phyloP scores from a whole-genome alignment of 2,113 vertebrate genomes.

The Oophaga pumilio region DNA sequence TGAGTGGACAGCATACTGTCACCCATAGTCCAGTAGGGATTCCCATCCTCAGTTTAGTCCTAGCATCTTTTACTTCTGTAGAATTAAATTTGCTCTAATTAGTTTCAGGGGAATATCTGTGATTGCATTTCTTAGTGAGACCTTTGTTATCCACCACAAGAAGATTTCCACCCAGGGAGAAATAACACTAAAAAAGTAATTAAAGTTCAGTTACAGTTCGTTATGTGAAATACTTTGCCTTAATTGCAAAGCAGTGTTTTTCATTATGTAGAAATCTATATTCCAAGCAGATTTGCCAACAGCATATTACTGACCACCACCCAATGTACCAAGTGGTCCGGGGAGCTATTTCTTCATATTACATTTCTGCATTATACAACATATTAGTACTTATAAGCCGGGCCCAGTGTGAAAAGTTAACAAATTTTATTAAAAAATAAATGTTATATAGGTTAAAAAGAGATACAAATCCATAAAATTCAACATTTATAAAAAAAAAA shows the following conservation, averaged over 20 bases:
- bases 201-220: constrained; percentile 53
- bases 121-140: constrained; percentile 47
- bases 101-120: constrained; percentile 47
- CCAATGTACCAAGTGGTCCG: background rate
- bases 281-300: constrained; percentile 13
- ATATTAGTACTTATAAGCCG: background rate
- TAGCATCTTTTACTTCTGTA: background rate
- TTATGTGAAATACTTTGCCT: constrained; percentile 48
- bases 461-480: background rate
- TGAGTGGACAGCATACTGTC: background rate
- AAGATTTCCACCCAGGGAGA: constrained; percentile 54
- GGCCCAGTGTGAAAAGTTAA: background rate
- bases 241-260: constrained; percentile 54
- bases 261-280: constrained; percentile 35
- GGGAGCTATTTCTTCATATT: constrained; percentile 25
- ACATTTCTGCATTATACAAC: background rate
- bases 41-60: background rate
- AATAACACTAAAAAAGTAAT: constrained; percentile 42
- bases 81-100: constrained; percentile 55
- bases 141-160: constrained; percentile 50
- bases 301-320: constrained; percentile 36
- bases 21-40: constrained; percentile 12
- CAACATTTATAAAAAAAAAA: too few relatives aligned
- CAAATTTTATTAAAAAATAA: background rate
- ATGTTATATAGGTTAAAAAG: too few relatives aligned